A percentile compares a stretch with the other conserved stretches of the same genome.
Conservation (phyloP, 2,888 invertebrate genomes). For the Morpho helenor region DNA sequence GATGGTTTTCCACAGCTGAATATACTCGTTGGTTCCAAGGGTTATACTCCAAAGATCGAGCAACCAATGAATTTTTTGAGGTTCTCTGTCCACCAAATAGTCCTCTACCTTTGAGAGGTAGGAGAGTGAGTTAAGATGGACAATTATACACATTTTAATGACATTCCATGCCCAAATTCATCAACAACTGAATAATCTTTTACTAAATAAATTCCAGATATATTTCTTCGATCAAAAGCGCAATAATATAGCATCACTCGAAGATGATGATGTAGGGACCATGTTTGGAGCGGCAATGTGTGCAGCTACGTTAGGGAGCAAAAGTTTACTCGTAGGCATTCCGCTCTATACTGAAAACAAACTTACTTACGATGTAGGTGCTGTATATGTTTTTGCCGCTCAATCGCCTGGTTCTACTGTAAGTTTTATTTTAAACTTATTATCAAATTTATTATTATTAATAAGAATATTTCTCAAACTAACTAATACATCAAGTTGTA, state of each 20-base stretch:
- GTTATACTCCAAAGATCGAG: too few relatives aligned
- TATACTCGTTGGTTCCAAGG: too few relatives aligned
- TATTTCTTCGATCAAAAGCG: conserved; percentile 24
- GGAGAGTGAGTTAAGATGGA: too few relatives aligned
- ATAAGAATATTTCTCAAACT: too few relatives aligned
- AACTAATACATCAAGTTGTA: too few relatives aligned
- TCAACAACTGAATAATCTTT: neutral
- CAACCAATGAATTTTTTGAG: too few relatives aligned
- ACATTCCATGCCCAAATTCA: too few relatives aligned
- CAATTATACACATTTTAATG: too few relatives aligned
- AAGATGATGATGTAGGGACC: conserved; percentile 57
- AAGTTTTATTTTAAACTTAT: neutral
- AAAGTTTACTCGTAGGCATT: conserved; percentile 81
- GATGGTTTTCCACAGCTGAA: too few relatives aligned
- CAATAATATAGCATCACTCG: conserved; percentile 5
- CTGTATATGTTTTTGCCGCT: conserved; percentile 70
- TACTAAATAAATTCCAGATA: conserved; percentile 27
- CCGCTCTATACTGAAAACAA: conserved; percentile 53
- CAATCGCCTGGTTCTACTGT: conserved; percentile 22
- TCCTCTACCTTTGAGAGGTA: too few relatives aligned
- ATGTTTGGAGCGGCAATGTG: conserved; percentile 80
- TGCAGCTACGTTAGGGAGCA: conserved; percentile 52
- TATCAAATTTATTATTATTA: too few relatives aligned
- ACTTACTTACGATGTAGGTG: conserved; percentile 66
- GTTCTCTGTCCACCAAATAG: too few relatives aligned